Evolutionary conservation across 2,888 invertebrate genomes (phyloP).

Genomic region (Athrips mouffetella): DNA sequence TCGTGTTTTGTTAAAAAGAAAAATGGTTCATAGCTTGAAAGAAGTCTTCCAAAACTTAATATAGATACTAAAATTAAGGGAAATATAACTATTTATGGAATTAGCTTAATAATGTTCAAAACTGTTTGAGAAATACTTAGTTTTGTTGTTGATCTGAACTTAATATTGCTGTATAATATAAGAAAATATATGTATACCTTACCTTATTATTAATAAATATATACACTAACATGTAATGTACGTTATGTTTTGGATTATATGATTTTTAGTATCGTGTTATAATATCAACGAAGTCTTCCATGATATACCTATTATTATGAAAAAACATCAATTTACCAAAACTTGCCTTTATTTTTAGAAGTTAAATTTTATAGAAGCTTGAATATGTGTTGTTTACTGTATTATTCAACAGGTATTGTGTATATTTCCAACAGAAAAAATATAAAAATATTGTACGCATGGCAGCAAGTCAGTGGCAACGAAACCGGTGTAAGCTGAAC

Average conservation of each 20-base stretch:
- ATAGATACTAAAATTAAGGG: conserved; percentile 8
- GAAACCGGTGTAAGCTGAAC: no score
- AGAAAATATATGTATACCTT: conserved; percentile 5
- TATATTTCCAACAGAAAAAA: no score
- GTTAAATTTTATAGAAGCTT: no score
- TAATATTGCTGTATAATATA: conserved; percentile 55
- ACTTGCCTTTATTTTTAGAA: neutral
- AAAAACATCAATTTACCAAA: neutral
- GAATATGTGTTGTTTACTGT: no score
- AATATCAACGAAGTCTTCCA: conserved; percentile 74
- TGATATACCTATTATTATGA: conserved; percentile 9
- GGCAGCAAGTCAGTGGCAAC: no score
- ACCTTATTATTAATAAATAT: no score
- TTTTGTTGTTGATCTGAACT: conserved; percentile 19
- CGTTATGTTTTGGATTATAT: neutral
- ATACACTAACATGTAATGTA: neutral
- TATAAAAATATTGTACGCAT: no score
- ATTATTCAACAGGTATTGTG: no score
- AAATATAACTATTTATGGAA: conserved; percentile 16
- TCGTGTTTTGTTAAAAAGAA: conserved; percentile 24
- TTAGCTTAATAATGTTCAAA: conserved; percentile 2
- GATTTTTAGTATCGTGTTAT: conserved; percentile 28
- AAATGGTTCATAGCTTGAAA: conserved; percentile 27
- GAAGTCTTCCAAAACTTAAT: conserved; percentile 38
- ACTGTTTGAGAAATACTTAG: conserved; percentile 26